Percentiles rank a stretch among this genome's conserved stretches.
These are phyloP conservation scores for Eira barbara DNA, from an alignment of 2,113 vertebrate genomes.

Conservation along the genomic window DNA sequence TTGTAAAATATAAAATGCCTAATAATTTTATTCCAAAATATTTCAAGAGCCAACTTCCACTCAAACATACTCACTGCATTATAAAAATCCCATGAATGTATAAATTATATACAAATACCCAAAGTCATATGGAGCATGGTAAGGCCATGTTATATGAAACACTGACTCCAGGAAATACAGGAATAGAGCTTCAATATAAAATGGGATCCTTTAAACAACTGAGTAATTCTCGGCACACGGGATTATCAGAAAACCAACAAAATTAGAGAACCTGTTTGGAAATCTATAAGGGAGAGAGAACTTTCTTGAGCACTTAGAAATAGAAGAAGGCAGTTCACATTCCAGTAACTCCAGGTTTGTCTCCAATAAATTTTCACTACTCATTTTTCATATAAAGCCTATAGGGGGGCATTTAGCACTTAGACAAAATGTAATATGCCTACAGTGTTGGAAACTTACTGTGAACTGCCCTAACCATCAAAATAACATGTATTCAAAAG, in stretches of 20 bases:
- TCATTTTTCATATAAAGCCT: background rate
- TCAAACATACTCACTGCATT: background rate
- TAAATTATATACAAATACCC: background rate
- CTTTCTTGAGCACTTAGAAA: background rate
- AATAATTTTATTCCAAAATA: slow-evolving; percentile 28
- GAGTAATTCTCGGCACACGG: background rate
- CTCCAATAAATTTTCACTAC: background rate
- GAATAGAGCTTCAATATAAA: background rate
- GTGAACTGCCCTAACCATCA: background rate
- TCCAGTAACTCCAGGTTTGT: background rate
- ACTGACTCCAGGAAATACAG: background rate
- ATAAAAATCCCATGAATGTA: background rate
- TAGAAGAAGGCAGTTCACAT: background rate
- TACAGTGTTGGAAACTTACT: background rate
- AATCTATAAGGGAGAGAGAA: background rate
- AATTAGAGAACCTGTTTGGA: background rate
- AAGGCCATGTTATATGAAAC: background rate
- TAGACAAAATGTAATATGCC: background rate
- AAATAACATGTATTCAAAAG: background rate
- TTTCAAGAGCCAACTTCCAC: background rate
- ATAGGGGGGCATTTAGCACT: background rate
- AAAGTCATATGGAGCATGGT: background rate
- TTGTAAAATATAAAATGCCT: background rate
- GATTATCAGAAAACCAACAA: background rate
- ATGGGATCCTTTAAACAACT: background rate